Evolutionary conservation across 2,888 invertebrate genomes (phyloP).

Genomic region (Junonia oenone): DNA sequence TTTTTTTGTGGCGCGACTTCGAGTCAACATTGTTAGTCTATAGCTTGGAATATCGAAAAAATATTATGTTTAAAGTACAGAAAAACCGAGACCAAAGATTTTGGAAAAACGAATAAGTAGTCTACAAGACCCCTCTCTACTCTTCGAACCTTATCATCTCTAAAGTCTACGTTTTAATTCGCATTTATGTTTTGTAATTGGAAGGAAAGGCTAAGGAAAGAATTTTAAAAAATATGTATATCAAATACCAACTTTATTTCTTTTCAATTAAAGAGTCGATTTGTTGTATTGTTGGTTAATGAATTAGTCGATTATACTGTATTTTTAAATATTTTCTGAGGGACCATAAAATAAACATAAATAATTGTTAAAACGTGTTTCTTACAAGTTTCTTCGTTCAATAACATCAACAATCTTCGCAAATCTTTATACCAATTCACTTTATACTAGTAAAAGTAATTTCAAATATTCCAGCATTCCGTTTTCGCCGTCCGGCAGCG

Average conservation of each 20-base stretch:
- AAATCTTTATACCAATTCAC: conserved; percentile 53
- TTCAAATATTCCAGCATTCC: conserved; percentile 58
- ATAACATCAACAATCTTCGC: conserved; percentile 43
- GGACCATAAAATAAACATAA: no score
- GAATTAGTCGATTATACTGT: no score
- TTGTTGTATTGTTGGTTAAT: no score
- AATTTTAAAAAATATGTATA: no score
- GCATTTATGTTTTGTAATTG: no score
- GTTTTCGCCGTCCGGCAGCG: conserved; percentile 58
- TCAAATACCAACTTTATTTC: no score
- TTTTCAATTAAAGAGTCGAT: no score
- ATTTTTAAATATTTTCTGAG: no score
- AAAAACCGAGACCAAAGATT: not conserved
- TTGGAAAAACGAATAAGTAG: not conserved
- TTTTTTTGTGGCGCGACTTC: conserved; percentile 14
- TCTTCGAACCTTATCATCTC: not conserved
- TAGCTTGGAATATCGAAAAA: not conserved
- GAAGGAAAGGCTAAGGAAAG: no score
- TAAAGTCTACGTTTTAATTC: no score
- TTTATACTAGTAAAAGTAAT: conserved; percentile 62
- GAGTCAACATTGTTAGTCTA: conserved; percentile 6
- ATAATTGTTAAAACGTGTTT: no score
- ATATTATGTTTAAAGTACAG: not conserved
- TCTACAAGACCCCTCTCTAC: not conserved
- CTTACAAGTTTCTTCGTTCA: not conserved